Percentiles rank a stretch among this genome's conserved stretches.
These are phyloP conservation scores for Mellilla xanthometata DNA, from an alignment of 2,888 invertebrate genomes.

Conservation along the genomic window DNA sequence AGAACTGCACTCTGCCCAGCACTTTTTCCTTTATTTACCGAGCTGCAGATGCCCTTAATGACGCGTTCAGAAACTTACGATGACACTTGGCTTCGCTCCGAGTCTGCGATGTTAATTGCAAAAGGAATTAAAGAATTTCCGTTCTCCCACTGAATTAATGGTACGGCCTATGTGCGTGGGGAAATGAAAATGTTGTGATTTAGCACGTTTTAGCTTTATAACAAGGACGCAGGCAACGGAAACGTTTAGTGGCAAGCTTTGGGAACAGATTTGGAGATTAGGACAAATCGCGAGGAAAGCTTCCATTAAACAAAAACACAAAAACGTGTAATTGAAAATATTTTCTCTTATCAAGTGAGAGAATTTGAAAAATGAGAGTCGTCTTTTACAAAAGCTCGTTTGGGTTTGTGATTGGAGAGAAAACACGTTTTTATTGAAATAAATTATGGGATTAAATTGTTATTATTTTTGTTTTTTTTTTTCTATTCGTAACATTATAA, in stretches of 20 bases:
- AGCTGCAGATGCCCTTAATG: constrained; percentile 81
- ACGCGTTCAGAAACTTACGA: constrained; percentile 81
- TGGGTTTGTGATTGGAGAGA: not conserved
- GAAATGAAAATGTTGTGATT: constrained; percentile 43
- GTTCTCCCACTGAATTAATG: constrained; percentile 64
- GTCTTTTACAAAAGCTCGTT: not conserved
- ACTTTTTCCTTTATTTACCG: constrained; percentile 77
- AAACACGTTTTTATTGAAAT: too few species aligned
- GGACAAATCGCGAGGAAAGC: not conserved
- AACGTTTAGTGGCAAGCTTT: constrained; percentile 6
- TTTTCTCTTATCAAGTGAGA: too few species aligned
- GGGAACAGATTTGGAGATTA: constrained; percentile 5
- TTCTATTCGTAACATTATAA: too few species aligned
- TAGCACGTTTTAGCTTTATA: constrained; percentile 31
- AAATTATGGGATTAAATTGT: too few species aligned
- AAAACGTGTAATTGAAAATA: not conserved
- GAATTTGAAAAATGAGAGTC: too few species aligned
- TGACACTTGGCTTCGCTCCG: constrained; percentile 76
- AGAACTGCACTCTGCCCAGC: constrained; percentile 17
- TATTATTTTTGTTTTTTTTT: too few species aligned
- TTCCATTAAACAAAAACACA: not conserved
- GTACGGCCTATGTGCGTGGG: constrained; percentile 56
- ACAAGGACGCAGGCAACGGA: constrained; percentile 27
- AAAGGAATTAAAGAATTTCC: constrained; percentile 78
- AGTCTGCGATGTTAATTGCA: constrained; percentile 69